Evolutionary conservation across 2,113 vertebrate genomes (phyloP).

Genomic region (Scophthalmus maximus): DNA sequence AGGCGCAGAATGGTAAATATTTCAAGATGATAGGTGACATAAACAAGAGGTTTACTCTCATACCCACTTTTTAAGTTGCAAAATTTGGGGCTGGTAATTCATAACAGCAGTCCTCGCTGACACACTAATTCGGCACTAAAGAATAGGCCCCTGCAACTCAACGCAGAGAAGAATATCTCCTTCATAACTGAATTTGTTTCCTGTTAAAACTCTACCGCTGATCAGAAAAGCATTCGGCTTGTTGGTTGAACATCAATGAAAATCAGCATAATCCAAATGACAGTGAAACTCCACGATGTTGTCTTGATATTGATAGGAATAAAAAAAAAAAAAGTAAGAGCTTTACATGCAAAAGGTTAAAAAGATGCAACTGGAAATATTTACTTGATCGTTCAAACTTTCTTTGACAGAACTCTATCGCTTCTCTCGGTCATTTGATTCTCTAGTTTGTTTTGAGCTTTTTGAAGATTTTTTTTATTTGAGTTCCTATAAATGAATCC

Average conservation of each 20-base stretch:
- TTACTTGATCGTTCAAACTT: constrained; percentile 7
- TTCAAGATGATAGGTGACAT: constrained; percentile 85
- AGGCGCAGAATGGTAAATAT: constrained; percentile 80
- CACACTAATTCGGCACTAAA: constrained; percentile 72
- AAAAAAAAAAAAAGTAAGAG: not conserved
- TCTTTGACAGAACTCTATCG: constrained; percentile 6
- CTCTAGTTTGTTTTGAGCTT: constrained; percentile 36
- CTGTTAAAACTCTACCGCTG: constrained; percentile 17
- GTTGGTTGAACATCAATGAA: constrained; percentile 13
- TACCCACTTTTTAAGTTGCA: constrained; percentile 83
- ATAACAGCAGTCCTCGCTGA: constrained; percentile 74
- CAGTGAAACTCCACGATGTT: constrained; percentile 9
- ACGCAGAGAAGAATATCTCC: constrained; percentile 25
- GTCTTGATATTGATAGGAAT: constrained; percentile 25
- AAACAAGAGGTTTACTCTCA: constrained; percentile 84
- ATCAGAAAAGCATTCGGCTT: constrained; percentile 17
- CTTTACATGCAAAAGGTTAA: not conserved
- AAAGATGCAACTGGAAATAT: no score
- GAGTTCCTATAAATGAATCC: constrained; percentile 47
- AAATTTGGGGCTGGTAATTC: constrained; percentile 79
- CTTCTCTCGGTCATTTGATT: constrained; percentile 14
- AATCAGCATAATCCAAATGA: constrained; percentile 24
- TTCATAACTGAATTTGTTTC: constrained; percentile 27
- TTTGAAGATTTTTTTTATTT: constrained; percentile 15
- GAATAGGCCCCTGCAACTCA: constrained; percentile 61